Evolutionary conservation across 2,113 vertebrate species (phyloP).

Genomic region (Vombatus ursinus): DNA sequence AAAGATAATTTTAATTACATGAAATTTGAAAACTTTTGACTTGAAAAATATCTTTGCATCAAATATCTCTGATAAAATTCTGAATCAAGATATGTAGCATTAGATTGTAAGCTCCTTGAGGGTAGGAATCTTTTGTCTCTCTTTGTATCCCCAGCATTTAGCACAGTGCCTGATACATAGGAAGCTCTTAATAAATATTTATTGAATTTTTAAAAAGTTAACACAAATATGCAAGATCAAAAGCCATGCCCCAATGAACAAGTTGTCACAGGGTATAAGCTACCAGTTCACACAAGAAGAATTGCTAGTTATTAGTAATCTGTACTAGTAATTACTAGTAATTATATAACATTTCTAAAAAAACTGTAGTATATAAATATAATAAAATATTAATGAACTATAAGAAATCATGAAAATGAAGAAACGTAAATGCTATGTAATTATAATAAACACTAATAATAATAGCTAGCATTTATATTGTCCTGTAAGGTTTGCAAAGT

Average conservation of each 20-base stretch:
- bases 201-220: not conserved
- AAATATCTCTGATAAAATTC: not conserved
- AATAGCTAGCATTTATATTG: not conserved
- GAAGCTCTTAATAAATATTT: not conserved
- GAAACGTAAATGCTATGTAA: not conserved
- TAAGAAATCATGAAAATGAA: not conserved
- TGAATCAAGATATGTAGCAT: not conserved
- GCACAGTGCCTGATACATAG: not conserved
- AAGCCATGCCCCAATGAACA: too few relatives aligned
- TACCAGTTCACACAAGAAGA: too few relatives aligned
- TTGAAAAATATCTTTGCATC: not conserved
- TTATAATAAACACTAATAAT: not conserved
- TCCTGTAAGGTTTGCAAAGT: too few relatives aligned
- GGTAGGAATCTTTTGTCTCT: not conserved
- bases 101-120: not conserved
- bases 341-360: too few relatives aligned
- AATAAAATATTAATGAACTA: not conserved
- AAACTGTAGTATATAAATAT: not conserved
- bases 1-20: not conserved
- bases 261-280: too few relatives aligned
- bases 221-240: too few relatives aligned
- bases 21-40: not conserved
- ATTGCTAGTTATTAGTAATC: too few relatives aligned
- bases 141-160: not conserved
- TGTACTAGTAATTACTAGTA: too few relatives aligned